Evolutionary conservation across 2,113 vertebrate genomes (phyloP).

Genomic region (Poecilia latipinna): DNA sequence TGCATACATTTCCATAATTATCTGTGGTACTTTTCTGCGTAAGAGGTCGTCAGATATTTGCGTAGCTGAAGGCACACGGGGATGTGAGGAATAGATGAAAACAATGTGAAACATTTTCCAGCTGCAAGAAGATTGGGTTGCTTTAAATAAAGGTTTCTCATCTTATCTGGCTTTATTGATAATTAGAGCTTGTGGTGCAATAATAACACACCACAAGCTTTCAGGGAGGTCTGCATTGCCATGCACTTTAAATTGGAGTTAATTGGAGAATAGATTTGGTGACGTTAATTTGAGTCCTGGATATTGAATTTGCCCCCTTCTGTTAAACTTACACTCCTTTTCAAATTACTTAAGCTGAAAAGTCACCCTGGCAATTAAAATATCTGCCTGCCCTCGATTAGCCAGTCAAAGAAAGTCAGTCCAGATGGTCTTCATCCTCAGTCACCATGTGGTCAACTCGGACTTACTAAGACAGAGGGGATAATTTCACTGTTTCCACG

Average conservation of each 20-base stretch:
- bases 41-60: slow-evolving; percentile 62
- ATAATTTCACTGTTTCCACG: slow-evolving; percentile 30
- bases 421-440: slow-evolving; percentile 62
- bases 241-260: no score
- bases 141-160: neutral
- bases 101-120: neutral
- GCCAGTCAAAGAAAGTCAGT: slow-evolving; percentile 24
- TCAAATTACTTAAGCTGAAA: slow-evolving; percentile 63
- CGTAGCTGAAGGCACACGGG: slow-evolving; percentile 34
- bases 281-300: no score
- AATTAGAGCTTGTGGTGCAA: neutral
- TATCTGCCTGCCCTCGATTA: slow-evolving; percentile 44
- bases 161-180: neutral
- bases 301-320: neutral
- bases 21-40: slow-evolving; percentile 47
- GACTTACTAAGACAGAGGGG: slow-evolving; percentile 49
- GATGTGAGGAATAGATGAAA: slow-evolving; percentile 26
- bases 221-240: neutral
- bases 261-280: no score
- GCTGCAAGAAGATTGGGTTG: neutral
- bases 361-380: slow-evolving; percentile 45
- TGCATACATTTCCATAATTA: slow-evolving; percentile 61
- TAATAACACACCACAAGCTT: neutral
- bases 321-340: slow-evolving; percentile 38
- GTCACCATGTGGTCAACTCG: slow-evolving; percentile 32